Evolutionary conservation across 1,140 invertebrate genomes (phyloP), one percentile per base, ranked within the genome.

Genomic region (Pseudomyrmex concolor): DNA sequence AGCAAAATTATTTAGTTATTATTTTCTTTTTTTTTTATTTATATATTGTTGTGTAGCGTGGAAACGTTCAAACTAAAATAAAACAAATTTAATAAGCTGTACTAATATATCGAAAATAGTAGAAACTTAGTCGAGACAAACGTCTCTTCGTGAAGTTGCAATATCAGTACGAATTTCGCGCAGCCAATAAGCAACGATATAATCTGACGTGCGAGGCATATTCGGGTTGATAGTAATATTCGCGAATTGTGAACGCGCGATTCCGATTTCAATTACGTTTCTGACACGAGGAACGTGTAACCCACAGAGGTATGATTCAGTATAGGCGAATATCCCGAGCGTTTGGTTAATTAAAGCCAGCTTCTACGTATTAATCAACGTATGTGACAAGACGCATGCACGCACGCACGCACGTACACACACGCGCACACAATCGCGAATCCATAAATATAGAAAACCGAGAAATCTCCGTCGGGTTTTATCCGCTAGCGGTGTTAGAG

Each of bases 251-350:
- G 25, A 34, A 68, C 63, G 15, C 50, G 48, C 57, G 62, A 54
- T 81, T 72, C 15, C 67, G 12, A 72, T 72, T 81, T 62, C 45
- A 72, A 72, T 81, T 81, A 72, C 55, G 54, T 67, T 62, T 43
- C 22, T 73, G 48, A 12, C 55, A 25, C 19, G 22, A 54, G 25
- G 43, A 48, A 64, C n/a, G 77, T 62, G 60, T 71, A 60, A 72
- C 72, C 19, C 45, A 60, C 10, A 34, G 45, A n/a, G n/a, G 43
- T 19, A 43, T 78, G 34, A 72, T 81, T 72, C 77, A 71, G 12
- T 34, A 34, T 72, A 25, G 7, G 22, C 22, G 57, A 55, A 45
- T 15, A 67, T 15, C 34, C 34, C 63, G 51, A 57, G 63, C 17
- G 34, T 78, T 78, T 68, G 17, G 74, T 68, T 78, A 68, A 78